Percentiles rank a stretch among this genome's conserved stretches.
These are phyloP conservation scores for Tapera naevia DNA, from an alignment of 2,797 vertebrate species.

Conservation along the genomic window DNA sequence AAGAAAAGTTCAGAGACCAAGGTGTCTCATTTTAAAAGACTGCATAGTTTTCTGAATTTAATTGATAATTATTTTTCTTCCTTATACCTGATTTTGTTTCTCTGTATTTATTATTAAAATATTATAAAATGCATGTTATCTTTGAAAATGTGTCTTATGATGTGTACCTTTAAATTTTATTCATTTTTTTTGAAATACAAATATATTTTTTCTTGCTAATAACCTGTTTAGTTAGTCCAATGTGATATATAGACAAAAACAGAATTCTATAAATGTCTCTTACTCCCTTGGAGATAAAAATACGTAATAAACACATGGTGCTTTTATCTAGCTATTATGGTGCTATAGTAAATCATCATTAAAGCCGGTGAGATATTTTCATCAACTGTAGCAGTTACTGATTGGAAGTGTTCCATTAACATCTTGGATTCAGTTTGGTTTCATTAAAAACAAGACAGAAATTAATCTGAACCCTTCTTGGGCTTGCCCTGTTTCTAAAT, in stretches of 20 bases:
- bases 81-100: background rate
- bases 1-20: background rate
- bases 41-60: background rate
- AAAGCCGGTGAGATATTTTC: background rate
- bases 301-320: background rate
- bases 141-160: background rate
- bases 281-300: background rate
- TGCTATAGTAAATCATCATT: background rate
- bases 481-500: background rate
- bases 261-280: background rate
- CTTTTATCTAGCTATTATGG: background rate
- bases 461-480: background rate
- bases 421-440: background rate
- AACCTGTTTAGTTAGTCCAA: background rate
- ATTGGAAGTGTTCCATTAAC: background rate
- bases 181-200: too few relatives aligned
- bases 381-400: background rate
- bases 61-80: background rate
- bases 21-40: background rate
- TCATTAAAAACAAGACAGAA: background rate
- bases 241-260: background rate
- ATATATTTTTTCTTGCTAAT: background rate
- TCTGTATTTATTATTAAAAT: background rate
- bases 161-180: background rate
- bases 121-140: background rate